These are phyloP conservation scores for Hydractinia echinata DNA, from an alignment of 30 jellyfish, hydroid and myxozoan species.

Conservation along the genomic window DNA sequence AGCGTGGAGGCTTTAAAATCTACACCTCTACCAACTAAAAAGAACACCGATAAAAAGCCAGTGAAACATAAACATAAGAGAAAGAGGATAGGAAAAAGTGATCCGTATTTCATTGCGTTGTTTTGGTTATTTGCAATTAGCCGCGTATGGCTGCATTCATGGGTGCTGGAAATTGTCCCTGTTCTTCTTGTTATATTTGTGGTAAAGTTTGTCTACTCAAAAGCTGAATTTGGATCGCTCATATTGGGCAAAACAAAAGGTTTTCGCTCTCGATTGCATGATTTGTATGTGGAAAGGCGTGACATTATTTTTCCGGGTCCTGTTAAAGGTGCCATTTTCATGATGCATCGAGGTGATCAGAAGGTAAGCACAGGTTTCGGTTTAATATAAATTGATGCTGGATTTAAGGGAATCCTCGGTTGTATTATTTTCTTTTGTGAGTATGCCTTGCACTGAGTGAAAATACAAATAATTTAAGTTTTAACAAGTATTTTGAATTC, in stretches of 20 bases:
- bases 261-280: conserved; percentile 12
- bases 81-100: conserved; percentile 70
- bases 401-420: no score
- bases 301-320: conserved; percentile 82
- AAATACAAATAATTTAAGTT: no score
- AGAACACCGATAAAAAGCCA: conserved; percentile 1
- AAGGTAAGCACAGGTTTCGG: conserved; percentile 42
- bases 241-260: conserved; percentile 14
- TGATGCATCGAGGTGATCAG: conserved; percentile 70
- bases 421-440: no score
- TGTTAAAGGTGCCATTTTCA: conserved; percentile 46
- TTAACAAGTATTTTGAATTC: no score
- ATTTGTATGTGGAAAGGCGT: conserved; percentile 48
- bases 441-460: no score
- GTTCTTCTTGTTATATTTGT: conserved; percentile 18
- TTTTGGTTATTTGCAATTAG: conserved; percentile 74
- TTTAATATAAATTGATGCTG: neutral
- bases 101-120: conserved; percentile 71
- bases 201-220: conserved; percentile 20
- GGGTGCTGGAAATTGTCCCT: conserved; percentile 25
- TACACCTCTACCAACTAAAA: neutral
- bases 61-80: conserved; percentile 12
- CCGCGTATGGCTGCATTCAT: conserved; percentile 50
- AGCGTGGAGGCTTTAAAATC: conserved; percentile 12
- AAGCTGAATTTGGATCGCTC: conserved; percentile 33